Evolutionary conservation across 1,140 invertebrate species (phyloP).

Genomic region (Copidosoma floridanum): DNA sequence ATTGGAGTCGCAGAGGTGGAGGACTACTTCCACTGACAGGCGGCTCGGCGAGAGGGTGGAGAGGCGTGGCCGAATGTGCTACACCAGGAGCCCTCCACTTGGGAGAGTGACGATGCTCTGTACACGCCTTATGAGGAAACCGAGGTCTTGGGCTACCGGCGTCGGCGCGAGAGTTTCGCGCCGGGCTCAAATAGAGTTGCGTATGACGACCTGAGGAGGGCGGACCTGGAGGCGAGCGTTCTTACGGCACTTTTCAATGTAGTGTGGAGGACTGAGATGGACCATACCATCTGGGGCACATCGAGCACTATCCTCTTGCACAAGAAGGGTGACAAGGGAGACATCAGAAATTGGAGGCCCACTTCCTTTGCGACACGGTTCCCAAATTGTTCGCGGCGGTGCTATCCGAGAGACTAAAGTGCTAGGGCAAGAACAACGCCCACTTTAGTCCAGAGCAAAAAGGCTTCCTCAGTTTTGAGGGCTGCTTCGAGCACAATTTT

Average conservation of each 20-base stretch:
- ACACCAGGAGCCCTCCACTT: background rate
- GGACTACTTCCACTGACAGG: background rate
- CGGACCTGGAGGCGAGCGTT: background rate
- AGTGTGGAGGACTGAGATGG: background rate
- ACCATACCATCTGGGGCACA: slow-evolving; percentile 16
- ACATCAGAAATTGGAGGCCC: slow-evolving; percentile 42
- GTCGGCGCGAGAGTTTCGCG: background rate
- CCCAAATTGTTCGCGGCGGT: slow-evolving; percentile 42
- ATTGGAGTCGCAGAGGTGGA: background rate
- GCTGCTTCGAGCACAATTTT: slow-evolving; percentile 47
- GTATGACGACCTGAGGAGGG: background rate
- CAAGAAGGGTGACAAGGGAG: slow-evolving; percentile 36
- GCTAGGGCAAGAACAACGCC: slow-evolving; percentile 18
- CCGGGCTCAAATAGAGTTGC: background rate
- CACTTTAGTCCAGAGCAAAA: slow-evolving; percentile 32
- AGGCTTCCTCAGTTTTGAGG: slow-evolving; percentile 42
- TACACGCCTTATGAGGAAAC: background rate
- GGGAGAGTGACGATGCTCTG: background rate
- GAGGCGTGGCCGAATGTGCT: background rate
- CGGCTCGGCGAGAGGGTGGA: background rate
- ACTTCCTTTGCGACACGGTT: slow-evolving; percentile 39
- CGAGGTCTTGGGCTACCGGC: background rate
- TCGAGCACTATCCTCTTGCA: slow-evolving; percentile 39
- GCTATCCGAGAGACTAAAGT: slow-evolving; percentile 29
- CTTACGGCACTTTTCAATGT: background rate